These are phyloP conservation scores for Brachyhypopomus occidentalis DNA, from an alignment of 2,113 vertebrate genomes.

Conservation along the genomic window DNA sequence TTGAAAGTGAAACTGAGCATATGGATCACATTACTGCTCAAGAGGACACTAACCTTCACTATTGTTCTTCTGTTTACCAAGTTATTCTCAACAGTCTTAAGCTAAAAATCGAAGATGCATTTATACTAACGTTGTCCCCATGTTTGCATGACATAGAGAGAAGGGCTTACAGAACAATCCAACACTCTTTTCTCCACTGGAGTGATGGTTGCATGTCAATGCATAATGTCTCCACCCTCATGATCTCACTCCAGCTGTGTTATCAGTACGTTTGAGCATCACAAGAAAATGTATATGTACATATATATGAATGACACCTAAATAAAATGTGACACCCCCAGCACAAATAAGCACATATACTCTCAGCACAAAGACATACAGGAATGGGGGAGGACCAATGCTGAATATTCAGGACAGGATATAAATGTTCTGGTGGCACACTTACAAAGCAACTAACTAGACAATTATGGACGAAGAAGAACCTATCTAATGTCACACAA, in stretches of 20 bases:
- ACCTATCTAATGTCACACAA: neutral
- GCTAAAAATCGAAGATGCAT: neutral
- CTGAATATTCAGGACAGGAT: too few species aligned
- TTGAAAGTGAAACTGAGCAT: too few species aligned
- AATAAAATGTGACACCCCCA: neutral
- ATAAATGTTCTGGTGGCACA: too few species aligned
- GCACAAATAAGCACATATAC: neutral
- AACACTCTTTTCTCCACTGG: neutral
- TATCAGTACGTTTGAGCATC: neutral
- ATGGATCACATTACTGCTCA: too few species aligned
- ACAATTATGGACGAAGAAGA: neutral
- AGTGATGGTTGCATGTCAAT: too few species aligned
- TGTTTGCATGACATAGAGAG: neutral
- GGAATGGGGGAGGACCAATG: neutral
- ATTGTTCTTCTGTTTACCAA: neutral
- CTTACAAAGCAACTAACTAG: neutral
- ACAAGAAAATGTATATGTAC: neutral
- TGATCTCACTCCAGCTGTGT: neutral
- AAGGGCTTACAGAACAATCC: neutral
- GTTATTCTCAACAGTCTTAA: neutral
- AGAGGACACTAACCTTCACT: too few species aligned
- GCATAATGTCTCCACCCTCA: neutral
- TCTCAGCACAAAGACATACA: neutral
- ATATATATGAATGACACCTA: neutral
- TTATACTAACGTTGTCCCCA: neutral